phyloP scores from a whole-genome alignment of 2,113 vertebrate genomes.

The Phodopus roborovskii region DNA sequence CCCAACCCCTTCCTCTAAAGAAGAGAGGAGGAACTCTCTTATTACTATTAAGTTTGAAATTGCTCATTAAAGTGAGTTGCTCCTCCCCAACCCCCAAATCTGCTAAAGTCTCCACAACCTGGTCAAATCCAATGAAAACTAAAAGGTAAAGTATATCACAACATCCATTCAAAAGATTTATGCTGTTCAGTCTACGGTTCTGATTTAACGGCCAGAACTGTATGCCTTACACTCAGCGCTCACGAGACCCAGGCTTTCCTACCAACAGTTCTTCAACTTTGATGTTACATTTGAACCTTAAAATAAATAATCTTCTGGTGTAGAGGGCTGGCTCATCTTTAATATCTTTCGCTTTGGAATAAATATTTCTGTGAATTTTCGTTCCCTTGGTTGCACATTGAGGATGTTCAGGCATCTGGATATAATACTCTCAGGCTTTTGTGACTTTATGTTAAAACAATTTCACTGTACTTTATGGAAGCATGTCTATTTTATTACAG shows the following conservation, averaged over 20 bases:
- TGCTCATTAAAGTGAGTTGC: neutral
- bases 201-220: neutral
- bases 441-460: slow-evolving; percentile 35
- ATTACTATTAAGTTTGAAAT: neutral
- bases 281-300: neutral
- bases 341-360: neutral
- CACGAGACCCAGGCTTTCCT: neutral
- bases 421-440: neutral
- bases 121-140: neutral
- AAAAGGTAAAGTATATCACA: neutral
- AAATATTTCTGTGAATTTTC: neutral
- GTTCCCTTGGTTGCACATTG: neutral
- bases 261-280: neutral
- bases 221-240: neutral
- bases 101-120: neutral
- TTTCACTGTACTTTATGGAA: slow-evolving; percentile 28
- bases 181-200: neutral
- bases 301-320: slow-evolving; percentile 1
- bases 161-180: neutral
- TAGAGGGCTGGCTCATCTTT: neutral
- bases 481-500: neutral
- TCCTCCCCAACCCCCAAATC: neutral
- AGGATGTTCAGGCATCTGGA: neutral
- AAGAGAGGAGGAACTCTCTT: neutral
- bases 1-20: neutral